A percentile compares a stretch with the other conserved stretches of the same genome.
Evolutionary conservation across 2,797 vertebrate genomes (phyloP).

Genomic region (Hydrophis major): DNA sequence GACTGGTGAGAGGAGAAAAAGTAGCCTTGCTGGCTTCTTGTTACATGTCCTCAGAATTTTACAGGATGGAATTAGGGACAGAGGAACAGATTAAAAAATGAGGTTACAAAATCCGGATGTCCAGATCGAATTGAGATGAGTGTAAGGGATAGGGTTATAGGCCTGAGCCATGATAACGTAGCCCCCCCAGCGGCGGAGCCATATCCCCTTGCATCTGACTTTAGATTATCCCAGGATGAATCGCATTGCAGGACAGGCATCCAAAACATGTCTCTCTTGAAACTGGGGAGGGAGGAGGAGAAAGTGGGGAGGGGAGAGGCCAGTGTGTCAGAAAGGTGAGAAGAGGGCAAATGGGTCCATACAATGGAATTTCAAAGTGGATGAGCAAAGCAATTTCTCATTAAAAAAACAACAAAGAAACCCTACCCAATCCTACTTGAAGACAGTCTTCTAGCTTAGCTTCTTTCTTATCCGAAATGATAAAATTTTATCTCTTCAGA

Average conservation of each 20-base stretch:
- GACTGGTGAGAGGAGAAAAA: slow-evolving; percentile 64
- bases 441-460: background rate
- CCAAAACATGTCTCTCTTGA: slow-evolving; percentile 47
- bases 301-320: slow-evolving; percentile 8
- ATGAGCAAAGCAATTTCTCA: slow-evolving; percentile 24
- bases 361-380: slow-evolving; percentile 32
- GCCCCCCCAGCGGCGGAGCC: slow-evolving; percentile 57
- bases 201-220: slow-evolving; percentile 66
- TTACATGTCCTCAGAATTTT: slow-evolving; percentile 79
- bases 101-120: slow-evolving; percentile 76
- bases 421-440: background rate
- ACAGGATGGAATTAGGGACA: slow-evolving; percentile 75
- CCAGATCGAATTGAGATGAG: slow-evolving; percentile 72
- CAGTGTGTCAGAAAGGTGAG: slow-evolving; percentile 31
- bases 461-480: background rate
- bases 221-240: slow-evolving; percentile 69
- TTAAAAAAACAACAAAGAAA: slow-evolving; percentile 31
- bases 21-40: slow-evolving; percentile 68
- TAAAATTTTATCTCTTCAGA: background rate
- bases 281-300: background rate
- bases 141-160: slow-evolving; percentile 64
- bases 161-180: slow-evolving; percentile 55
- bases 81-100: slow-evolving; percentile 71
- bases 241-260: slow-evolving; percentile 61
- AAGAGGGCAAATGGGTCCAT: background rate